A percentile compares a stretch with the other conserved stretches of the same genome.
phyloP scores from a whole-genome alignment of 1,140 invertebrate species.

The Sminthurides bifidus region DNA sequence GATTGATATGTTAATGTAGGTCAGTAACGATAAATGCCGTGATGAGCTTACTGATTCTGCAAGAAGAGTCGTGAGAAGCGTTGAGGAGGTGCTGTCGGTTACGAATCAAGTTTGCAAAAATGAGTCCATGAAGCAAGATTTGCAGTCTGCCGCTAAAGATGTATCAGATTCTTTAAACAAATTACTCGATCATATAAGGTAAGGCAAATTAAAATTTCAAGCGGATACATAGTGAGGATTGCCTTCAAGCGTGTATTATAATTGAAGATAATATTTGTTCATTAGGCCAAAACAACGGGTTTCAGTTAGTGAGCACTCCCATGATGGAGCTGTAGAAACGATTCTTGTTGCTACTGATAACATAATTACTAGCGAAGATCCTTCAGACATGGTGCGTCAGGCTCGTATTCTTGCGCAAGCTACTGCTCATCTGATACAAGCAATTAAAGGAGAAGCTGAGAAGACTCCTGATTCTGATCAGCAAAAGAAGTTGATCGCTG shows the following conservation, averaged over 20 bases:
- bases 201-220: too few relatives aligned
- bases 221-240: too few relatives aligned
- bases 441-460: slow-evolving; percentile 88
- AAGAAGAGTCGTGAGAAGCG: slow-evolving; percentile 79
- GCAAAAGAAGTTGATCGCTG: slow-evolving; percentile 76
- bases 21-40: slow-evolving; percentile 63
- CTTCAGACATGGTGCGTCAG: slow-evolving; percentile 88
- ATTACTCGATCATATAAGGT: slow-evolving; percentile 78
- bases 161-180: slow-evolving; percentile 83
- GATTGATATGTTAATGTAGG: slow-evolving; percentile 13
- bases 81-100: slow-evolving; percentile 76
- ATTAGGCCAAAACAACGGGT: slow-evolving; percentile 35
- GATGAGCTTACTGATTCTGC: slow-evolving; percentile 86
- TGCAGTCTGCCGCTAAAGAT: slow-evolving; percentile 70
- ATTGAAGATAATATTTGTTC: neutral
- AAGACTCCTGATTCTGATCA: slow-evolving; percentile 73
- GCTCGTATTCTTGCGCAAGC: slow-evolving; percentile 71
- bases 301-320: slow-evolving; percentile 41
- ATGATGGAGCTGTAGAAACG: slow-evolving; percentile 75
- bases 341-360: slow-evolving; percentile 83
- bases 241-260: too few relatives aligned
- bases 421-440: slow-evolving; percentile 80
- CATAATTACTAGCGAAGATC: slow-evolving; percentile 68
- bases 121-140: slow-evolving; percentile 53
- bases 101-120: slow-evolving; percentile 61